Conservation (phyloP, 2,113 vertebrate species). For the Mesembrinibis cayennensis region DNA sequence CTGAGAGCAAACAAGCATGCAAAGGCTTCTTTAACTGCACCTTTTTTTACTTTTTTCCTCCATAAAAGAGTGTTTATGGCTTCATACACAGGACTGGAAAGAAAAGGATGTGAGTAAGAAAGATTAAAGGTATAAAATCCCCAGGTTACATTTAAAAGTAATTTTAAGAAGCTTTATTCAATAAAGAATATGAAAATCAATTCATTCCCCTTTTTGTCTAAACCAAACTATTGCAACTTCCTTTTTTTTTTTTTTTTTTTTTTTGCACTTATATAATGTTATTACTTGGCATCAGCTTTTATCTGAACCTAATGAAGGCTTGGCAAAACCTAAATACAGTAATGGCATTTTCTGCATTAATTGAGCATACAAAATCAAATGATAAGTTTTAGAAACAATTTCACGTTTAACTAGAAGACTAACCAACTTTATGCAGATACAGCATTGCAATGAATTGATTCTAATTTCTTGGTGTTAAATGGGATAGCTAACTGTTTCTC, state of each 20-base stretch:
- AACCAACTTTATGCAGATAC: background rate
- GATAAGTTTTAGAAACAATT: background rate
- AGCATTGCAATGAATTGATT: background rate
- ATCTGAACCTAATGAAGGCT: background rate
- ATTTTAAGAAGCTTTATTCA: background rate
- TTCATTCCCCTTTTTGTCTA: background rate
- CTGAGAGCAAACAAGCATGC: conserved; percentile 25
- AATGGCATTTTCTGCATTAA: background rate
- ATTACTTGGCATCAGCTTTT: background rate
- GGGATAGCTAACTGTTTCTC: background rate
- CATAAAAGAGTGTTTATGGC: conserved; percentile 57
- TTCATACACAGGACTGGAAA: conserved; percentile 34
- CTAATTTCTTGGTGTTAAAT: background rate
- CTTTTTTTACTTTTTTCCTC: background rate
- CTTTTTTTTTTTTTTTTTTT: background rate
- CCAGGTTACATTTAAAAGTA: background rate
- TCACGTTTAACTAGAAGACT: background rate
- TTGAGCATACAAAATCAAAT: background rate
- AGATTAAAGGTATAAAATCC: conserved; percentile 37
- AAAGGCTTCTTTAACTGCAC: conserved; percentile 24
- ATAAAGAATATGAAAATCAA: background rate
- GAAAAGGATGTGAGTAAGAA: conserved; percentile 30
- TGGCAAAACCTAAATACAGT: background rate
- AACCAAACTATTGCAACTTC: background rate
- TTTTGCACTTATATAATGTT: background rate